phyloP scores from a whole-genome alignment of 2,113 vertebrate genomes.

The Epinephelus moara region DNA sequence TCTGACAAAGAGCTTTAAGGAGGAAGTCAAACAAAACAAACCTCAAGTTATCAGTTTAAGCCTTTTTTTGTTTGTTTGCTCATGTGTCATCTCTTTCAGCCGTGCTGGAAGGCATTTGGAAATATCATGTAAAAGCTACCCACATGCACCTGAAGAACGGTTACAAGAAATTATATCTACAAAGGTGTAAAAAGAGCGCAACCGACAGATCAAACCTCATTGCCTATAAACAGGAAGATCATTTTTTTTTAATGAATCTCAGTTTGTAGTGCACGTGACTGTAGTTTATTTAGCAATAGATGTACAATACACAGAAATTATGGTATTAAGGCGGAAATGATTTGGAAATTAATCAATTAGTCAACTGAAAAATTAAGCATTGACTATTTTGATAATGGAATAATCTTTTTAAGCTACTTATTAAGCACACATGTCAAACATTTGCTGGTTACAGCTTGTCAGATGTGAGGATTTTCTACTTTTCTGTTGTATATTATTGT shows the following conservation, averaged over 20 bases:
- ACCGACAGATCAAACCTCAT: neutral
- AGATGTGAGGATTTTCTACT: neutral
- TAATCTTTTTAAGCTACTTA: constrained; percentile 21
- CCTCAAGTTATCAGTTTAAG: neutral
- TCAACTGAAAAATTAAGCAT: neutral
- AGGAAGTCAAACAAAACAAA: neutral
- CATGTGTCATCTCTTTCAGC: neutral
- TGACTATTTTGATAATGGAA: constrained; percentile 11
- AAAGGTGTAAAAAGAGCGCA: neutral
- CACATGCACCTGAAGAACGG: neutral
- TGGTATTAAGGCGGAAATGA: neutral
- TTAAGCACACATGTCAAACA: neutral
- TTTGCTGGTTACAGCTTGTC: neutral
- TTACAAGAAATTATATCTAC: neutral
- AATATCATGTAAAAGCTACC: neutral
- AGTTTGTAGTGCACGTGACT: neutral
- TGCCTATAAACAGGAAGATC: neutral
- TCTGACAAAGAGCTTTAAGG: neutral
- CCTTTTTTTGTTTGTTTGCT: neutral
- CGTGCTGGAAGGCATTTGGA: neutral
- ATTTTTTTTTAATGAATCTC: neutral
- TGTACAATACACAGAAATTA: neutral
- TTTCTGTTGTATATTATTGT: neutral
- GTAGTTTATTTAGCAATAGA: neutral
- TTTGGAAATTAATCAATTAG: neutral